Conservation (phyloP, 1,140 invertebrate genomes). For the Psilanteris sp. region DNA sequence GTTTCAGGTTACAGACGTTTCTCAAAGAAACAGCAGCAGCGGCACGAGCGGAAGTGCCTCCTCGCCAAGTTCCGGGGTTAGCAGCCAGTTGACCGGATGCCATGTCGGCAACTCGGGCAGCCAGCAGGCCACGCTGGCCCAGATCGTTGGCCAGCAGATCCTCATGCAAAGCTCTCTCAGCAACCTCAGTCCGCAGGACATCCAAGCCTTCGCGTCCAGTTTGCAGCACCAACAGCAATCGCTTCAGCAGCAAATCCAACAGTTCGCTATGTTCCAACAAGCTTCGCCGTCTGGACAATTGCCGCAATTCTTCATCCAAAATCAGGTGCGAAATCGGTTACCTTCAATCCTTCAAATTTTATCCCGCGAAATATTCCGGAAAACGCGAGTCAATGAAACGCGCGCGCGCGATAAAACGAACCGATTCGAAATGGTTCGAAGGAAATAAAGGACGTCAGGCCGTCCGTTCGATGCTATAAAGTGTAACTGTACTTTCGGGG, state of each 20-base stretch:
- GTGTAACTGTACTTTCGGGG: no score
- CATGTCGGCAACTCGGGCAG: constrained; percentile 76
- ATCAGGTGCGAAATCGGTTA: no score
- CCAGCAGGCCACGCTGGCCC: constrained; percentile 83
- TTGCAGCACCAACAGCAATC: constrained; percentile 84
- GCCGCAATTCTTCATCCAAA: no score
- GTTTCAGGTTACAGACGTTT: constrained; percentile 78
- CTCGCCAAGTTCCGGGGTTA: constrained; percentile 81
- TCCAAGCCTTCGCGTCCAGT: constrained; percentile 84
- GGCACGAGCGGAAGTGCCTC: constrained; percentile 79
- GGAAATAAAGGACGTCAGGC: no score
- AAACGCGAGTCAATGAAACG: no score
- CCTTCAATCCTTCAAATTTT: no score
- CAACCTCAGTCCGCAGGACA: constrained; percentile 81
- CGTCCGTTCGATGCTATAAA: no score
- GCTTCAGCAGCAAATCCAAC: constrained; percentile 83
- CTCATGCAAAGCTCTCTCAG: constrained; percentile 80
- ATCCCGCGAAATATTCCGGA: no score
- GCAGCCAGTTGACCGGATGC: constrained; percentile 79
- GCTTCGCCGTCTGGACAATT: constrained; percentile 83
- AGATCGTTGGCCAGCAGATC: constrained; percentile 84
- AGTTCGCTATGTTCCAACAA: constrained; percentile 88
- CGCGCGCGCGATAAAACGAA: no score
- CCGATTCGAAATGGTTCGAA: no score
- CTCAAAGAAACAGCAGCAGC: constrained; percentile 80